These are phyloP conservation scores for Apostichopus leukothele DNA, from an alignment of 53 echinoderm and acorn worm species.

Conservation along the genomic window DNA sequence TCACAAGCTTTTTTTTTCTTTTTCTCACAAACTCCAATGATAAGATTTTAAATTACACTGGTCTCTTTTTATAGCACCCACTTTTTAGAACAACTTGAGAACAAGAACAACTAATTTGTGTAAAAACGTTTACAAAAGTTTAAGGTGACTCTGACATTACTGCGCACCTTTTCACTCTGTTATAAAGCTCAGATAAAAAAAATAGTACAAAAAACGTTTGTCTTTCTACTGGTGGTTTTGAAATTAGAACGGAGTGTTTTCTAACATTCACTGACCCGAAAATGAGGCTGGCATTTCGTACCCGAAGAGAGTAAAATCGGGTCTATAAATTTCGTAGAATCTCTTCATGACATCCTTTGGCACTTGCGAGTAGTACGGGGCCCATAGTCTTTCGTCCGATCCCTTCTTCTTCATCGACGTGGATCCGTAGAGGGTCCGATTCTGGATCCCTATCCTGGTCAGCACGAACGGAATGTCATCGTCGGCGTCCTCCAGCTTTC, in stretches of 20 bases:
- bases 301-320: conserved; percentile 84
- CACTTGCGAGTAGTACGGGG: conserved; percentile 68
- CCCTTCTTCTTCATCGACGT: conserved; percentile 47
- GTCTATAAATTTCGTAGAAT: conserved; percentile 70
- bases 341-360: conserved; percentile 56
- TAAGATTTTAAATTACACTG: too few species aligned
- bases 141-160: too few species aligned
- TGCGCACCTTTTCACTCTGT: too few species aligned
- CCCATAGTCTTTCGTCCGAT: conserved; percentile 50
- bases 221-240: too few species aligned
- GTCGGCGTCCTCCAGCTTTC: conserved; percentile 74
- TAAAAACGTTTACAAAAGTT: too few species aligned
- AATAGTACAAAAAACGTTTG: too few species aligned
- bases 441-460: conserved; percentile 62
- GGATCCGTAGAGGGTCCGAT: conserved; percentile 63
- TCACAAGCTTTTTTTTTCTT: too few species aligned
- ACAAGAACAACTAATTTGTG: too few species aligned
- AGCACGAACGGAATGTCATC: conserved; percentile 83
- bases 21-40: too few species aligned
- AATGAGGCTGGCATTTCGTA: conserved; percentile 74
- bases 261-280: background rate
- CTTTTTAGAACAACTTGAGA: too few species aligned
- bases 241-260: background rate
- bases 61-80: too few species aligned
- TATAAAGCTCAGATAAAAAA: too few species aligned